Base-by-base conservation (phyloP, 2,113 vertebrate genomes). In the Anarhynchus alexandrinus region DNA sequence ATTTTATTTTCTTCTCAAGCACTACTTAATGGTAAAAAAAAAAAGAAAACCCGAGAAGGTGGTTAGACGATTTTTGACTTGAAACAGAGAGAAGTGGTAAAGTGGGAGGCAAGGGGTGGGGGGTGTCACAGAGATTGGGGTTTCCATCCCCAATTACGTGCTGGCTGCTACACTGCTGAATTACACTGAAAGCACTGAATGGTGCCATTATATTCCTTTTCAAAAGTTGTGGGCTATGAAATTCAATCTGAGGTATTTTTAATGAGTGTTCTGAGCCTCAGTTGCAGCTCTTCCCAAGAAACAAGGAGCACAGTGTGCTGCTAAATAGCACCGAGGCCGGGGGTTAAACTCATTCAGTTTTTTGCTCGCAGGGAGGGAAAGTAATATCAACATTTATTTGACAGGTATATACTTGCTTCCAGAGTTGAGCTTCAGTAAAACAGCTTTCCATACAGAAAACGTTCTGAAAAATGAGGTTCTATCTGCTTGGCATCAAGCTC, bases 201-300 rank as follows among this genome's bases (percentile, higher is more conserved):
- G 96, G 95, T 71, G 69, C 94, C 89, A 97, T 98, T 98, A 97
- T 98, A 91, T 58, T 89, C 65, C 34, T 72, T 57, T 92, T 93
- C 91, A 40, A 73, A 97, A 96, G 92, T 82, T 66, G 59, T 79
- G 87, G 86, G 70, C 96, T 96, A 94, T 96, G 98, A 98, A 98
- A 98, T 96, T 95, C 96, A 98, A 95, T 97, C 98, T 87, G 95
- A 95, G 97, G 93, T 90, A 96, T 96, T 97, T 97, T 97, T 98
- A 98, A 96, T 95, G 96, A 97, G 94, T 51, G 81, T 96, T 97
- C 95, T 86, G 95, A 95, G 91, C 30, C 80, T 77, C 76, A 47
- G 95, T 89, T 96, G 97, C 82, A 93, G 85, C 76, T 97, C 77
- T 18, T 82, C 92, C 64, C 49, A 66, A 96, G 97, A 95, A 98